Base-by-base conservation (phyloP, 2,113 vertebrate species). In the Tenebrosternarchus preto region DNA sequence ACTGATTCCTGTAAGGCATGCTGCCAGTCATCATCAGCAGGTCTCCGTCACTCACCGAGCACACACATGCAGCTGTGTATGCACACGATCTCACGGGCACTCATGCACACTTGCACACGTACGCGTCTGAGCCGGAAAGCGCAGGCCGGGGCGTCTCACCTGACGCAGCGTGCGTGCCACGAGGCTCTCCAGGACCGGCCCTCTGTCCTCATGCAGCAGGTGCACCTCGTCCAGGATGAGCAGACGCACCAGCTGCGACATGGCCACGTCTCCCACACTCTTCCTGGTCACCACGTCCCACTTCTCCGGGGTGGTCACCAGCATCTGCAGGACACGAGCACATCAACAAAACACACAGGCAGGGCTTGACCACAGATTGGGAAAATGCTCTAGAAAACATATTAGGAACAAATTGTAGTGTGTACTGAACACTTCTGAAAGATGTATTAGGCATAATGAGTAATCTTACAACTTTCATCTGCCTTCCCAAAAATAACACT, bases 211-310 rank as follows among this genome's bases (percentile, higher is more conserved):
- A 88, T 99, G 98, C 3, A 99, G 93, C 2, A 99, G 93, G 83
- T 99, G 97, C 75, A 99, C 97, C 91, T 99, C 97, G 90, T 99
- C 98, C 4, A 99, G 90, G 87, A 99, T 99, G 17, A 99, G 90
- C 2, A 99, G 95, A 25, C 95, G 95, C 9, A 99, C 98, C 4
- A 99, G 94, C 82, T 99, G 98, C 33, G 96, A 96, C 33, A 99
- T 94, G 24, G 95, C 96, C 70, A 98, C 95, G 31, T 99, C 97
- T 3, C 97, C 97, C 56, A 99, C 98, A 76, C 97, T 98, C 89
- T 99, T 99, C 85, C 98, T 95, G 72, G 98, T 99, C 56, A 99
- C 97, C 16, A 99, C 97, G 36, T 99, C 98, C 98, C 98, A 99
- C 85, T 99, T 99, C 89, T 99, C 98, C 20, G 98, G 98, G 50